Evolutionary conservation across 2,797 vertebrate species (phyloP).

Genomic region (Aphelocoma californica): DNA sequence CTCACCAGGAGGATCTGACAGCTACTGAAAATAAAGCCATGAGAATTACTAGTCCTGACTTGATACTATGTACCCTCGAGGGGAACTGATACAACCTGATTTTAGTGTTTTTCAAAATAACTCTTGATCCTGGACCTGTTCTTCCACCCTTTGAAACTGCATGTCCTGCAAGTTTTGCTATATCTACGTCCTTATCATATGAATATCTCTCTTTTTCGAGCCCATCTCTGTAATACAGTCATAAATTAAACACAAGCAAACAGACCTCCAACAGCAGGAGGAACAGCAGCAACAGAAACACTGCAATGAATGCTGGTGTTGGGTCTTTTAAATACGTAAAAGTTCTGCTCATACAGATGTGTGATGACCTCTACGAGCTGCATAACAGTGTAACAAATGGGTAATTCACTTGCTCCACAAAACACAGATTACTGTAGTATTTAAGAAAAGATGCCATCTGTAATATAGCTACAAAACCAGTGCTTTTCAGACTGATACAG

Average conservation of each 20-base stretch:
- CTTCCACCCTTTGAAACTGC: not conserved
- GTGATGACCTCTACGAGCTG: not conserved
- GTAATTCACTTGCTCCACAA: slow-evolving; percentile 1
- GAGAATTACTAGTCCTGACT: not conserved
- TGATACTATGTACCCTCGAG: not conserved
- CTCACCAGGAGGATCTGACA: not conserved
- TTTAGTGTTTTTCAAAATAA: not conserved
- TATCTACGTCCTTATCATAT: not conserved
- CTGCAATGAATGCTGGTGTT: not conserved
- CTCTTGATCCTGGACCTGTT: not conserved
- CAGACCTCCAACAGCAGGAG: not conserved
- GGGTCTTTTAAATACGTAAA: not conserved
- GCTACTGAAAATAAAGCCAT: not conserved
- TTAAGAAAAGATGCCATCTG: slow-evolving; percentile 21
- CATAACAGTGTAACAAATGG: not conserved
- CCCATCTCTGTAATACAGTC: not conserved
- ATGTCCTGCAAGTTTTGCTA: not conserved
- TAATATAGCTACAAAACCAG: not conserved
- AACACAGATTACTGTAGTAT: not conserved
- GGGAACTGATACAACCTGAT: not conserved
- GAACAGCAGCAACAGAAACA: not conserved
- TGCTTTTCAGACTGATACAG: not conserved
- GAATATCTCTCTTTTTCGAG: not conserved
- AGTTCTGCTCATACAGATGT: not conserved
- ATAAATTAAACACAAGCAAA: not conserved